phyloP scores from a whole-genome alignment of 2,888 invertebrate species.

The Rotaria socialis region DNA sequence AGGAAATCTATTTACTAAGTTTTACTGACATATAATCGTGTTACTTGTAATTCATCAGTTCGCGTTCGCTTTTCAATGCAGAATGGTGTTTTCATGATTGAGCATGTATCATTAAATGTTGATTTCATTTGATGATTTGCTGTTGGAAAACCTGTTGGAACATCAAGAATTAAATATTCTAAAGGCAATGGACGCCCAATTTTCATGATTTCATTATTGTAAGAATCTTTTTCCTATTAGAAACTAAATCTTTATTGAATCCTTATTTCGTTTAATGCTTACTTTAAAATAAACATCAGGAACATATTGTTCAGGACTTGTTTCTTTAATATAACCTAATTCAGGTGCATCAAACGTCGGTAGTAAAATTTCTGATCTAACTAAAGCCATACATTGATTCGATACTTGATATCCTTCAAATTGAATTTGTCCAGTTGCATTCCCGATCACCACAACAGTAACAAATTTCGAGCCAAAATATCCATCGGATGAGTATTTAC shows the following conservation, averaged over 20 bases:
- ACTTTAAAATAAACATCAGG: slow-evolving; percentile 98
- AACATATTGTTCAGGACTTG: slow-evolving; percentile 85
- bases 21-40: neutral
- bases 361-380: slow-evolving; percentile 82
- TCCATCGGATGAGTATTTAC: slow-evolving; percentile 78
- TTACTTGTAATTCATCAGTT: slow-evolving; percentile 59
- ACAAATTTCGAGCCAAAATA: slow-evolving; percentile 94
- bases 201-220: slow-evolving; percentile 91
- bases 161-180: slow-evolving; percentile 91
- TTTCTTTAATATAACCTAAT: slow-evolving; percentile 88
- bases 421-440: slow-evolving; percentile 81
- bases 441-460: slow-evolving; percentile 93
- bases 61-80: slow-evolving; percentile 73
- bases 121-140: slow-evolving; percentile 60
- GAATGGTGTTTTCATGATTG: slow-evolving; percentile 63
- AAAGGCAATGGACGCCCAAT: slow-evolving; percentile 89
- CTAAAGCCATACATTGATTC: slow-evolving; percentile 93
- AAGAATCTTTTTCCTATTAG: slow-evolving; percentile 83
- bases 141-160: slow-evolving; percentile 76
- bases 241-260: neutral
- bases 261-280: neutral
- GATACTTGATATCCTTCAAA: slow-evolving; percentile 99
- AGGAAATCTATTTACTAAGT: no score
- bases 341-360: slow-evolving; percentile 96
- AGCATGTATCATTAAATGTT: slow-evolving; percentile 36